These are phyloP conservation scores for Orthonychiurus folsomi DNA, from an alignment of 2,888 invertebrate genomes.

Conservation along the genomic window DNA sequence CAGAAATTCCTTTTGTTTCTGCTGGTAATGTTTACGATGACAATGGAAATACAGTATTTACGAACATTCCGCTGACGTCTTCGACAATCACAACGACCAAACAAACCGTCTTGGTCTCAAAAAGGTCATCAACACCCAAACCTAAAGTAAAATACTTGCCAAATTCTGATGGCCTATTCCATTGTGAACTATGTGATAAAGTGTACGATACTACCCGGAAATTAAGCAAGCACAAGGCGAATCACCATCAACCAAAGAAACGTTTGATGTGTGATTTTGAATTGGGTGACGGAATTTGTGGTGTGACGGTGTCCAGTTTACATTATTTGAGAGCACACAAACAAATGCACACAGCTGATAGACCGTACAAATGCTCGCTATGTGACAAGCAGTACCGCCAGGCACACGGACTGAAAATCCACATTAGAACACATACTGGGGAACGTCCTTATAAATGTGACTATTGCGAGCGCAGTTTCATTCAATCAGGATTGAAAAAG, in stretches of 20 bases:
- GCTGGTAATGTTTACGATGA: too few species aligned
- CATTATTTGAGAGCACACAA: background rate
- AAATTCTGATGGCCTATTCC: background rate
- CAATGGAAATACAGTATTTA: background rate
- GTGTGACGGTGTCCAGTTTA: background rate
- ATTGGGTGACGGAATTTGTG: too few species aligned
- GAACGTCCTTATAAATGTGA: slow-evolving; percentile 11
- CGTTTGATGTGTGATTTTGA: background rate
- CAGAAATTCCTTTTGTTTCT: background rate
- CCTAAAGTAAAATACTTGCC: background rate
- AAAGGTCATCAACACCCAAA: background rate
- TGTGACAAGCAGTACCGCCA: background rate
- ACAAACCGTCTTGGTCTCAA: background rate
- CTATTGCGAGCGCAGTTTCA: background rate
- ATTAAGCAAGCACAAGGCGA: background rate
- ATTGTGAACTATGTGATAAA: background rate
- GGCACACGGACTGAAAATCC: slow-evolving; percentile 2
- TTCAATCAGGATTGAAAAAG: background rate
- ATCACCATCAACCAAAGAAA: background rate
- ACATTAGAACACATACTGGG: slow-evolving; percentile 8
- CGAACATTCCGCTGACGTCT: background rate
- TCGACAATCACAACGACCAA: background rate
- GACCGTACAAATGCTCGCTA: slow-evolving; percentile 2
- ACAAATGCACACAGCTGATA: background rate
- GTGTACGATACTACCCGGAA: background rate